These are phyloP conservation scores for Drosophila ustulata DNA, from an alignment of 2,888 invertebrate species.

Conservation along the genomic window DNA sequence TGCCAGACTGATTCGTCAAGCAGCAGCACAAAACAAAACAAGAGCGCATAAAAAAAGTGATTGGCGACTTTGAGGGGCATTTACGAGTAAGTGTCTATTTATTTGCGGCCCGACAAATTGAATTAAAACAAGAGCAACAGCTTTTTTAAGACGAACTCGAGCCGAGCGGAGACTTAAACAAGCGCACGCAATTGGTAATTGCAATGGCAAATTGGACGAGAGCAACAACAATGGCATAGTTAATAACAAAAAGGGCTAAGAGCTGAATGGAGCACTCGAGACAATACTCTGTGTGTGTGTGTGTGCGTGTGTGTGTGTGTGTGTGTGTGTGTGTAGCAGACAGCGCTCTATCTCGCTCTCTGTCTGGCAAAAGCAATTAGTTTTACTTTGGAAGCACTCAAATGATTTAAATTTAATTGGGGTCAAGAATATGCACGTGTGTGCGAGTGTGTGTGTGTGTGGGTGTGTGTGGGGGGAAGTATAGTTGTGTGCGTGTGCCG, in stretches of 20 bases:
- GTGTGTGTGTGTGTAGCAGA: background rate
- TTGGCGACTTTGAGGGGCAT: constrained; percentile 22
- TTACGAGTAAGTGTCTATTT: constrained; percentile 65
- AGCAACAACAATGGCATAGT: constrained; percentile 18
- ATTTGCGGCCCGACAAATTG: constrained; percentile 73
- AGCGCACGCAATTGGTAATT: constrained; percentile 54
- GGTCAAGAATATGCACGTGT: constrained; percentile 58
- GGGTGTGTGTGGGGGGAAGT: constrained; percentile 1
- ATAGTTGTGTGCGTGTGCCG: constrained; percentile 15
- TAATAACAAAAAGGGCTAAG: constrained; percentile 19
- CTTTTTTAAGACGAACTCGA: constrained; percentile 16
- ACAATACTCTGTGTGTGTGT: constrained; percentile 29
- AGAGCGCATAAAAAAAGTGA: constrained; percentile 25
- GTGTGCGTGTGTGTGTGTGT: background rate
- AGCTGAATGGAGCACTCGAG: constrained; percentile 32
- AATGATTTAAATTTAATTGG: constrained; percentile 82
- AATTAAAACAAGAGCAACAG: constrained; percentile 64
- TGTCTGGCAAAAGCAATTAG: constrained; percentile 72
- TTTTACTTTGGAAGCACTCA: constrained; percentile 72
- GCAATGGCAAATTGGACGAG: constrained; percentile 45
- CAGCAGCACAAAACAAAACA: constrained; percentile 9
- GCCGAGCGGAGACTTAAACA: constrained; percentile 31
- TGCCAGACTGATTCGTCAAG: constrained; percentile 54
- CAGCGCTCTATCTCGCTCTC: background rate
- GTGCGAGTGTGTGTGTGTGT: constrained; percentile 2